phyloP scores from a whole-genome alignment of 2,888 invertebrate species.

The Philopedon plagiatum region DNA sequence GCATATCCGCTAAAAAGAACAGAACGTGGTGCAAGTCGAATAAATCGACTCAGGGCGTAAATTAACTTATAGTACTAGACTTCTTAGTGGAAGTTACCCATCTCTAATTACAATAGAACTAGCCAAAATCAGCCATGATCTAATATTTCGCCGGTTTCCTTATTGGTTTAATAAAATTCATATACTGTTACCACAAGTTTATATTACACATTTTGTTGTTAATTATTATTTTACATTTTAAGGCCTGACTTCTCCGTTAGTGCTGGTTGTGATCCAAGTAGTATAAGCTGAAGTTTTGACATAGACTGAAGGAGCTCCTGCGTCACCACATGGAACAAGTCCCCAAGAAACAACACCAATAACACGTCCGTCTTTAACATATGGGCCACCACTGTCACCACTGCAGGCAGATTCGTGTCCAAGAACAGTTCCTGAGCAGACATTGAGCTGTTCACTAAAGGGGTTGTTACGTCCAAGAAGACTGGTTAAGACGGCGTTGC shows the following conservation, averaged over 20 bases:
- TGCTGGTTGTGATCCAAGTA: conserved; percentile 55
- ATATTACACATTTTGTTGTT: no score
- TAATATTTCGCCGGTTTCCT: no score
- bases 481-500: conserved; percentile 43
- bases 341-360: conserved; percentile 74
- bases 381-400: conserved; percentile 73
- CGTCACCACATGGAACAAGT: conserved; percentile 70
- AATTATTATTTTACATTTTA: no score
- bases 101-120: no score
- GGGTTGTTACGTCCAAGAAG: conserved; percentile 27
- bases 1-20: no score
- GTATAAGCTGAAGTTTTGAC: conserved; percentile 71
- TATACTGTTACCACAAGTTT: no score
- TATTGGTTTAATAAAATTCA: no score
- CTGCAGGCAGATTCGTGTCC: conserved; percentile 71
- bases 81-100: no score
- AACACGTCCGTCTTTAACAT: conserved; percentile 61
- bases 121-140: no score
- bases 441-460: conserved; percentile 67
- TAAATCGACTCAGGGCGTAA: no score
- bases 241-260: conserved; percentile 7
- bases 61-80: no score
- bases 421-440: conserved; percentile 71
- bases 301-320: conserved; percentile 72
- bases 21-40: no score